Base-by-base conservation (phyloP, 2,797 vertebrate genomes). In the Pelodytes ibericus region DNA sequence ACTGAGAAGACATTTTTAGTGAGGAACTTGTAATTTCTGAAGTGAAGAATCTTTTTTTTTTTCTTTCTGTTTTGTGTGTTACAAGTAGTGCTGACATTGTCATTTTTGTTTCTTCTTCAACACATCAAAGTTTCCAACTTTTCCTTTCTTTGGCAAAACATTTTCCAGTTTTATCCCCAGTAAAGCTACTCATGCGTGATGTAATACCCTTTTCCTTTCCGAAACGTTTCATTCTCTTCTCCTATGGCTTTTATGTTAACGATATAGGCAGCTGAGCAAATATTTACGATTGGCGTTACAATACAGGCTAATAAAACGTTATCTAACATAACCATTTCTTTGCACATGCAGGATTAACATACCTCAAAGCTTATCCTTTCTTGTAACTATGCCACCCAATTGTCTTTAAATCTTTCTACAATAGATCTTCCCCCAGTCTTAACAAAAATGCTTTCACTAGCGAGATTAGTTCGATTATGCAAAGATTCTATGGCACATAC, bases 241-340 rank as follows among this genome's bases (percentile, higher is more conserved):
- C 71, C 5, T 16, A 24, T 33, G 24, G 22, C 18, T 70, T 65
- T 30, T n/a, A 29, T 13, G 24, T 31, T 2, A 31, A 72, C 68
- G 59, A 49, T 64, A 51, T 11, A 22, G 25, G 60, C 75, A 77
- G 68, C 68, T 77, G 75, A 65, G 61, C 75, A 77, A 77, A 77
- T 71, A 60, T 77, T 58, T 64, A 64, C 60, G 15, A 22, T n/a
- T 25, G 16, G 74, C 25, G 64, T 77, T 59, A 59, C 60, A 66
- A 56, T 36, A 49, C 51, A 22, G 27, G 57, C 59, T 77, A 60
- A 77, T 69, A 63, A 77, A 77, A 70, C 49, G 44, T 63, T 70
- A 70, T 44, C 41, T 39, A 44, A 22, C 26, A 24, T 4, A 16
- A 33, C 44, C 70, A 25, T 70, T 36, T 63, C 56, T 44, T 74